Evolutionary conservation across 1,140 invertebrate genomes (phyloP), one percentile per base, ranked within the genome.

Genomic region (Drosophila pandora): DNA sequence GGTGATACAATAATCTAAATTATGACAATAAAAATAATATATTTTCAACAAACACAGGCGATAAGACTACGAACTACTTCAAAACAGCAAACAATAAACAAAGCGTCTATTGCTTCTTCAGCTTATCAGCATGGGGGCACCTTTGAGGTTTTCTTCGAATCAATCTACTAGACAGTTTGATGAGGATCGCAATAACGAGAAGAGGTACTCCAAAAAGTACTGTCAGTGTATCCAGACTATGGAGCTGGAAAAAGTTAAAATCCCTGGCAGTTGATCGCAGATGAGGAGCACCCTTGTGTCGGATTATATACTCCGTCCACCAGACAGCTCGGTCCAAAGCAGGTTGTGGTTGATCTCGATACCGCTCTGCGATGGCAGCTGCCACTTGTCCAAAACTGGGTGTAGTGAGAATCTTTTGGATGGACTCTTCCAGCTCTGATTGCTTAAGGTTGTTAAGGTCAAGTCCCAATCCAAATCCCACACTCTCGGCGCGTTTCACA

Each of bases 241-340:
- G 92, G 43, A 93, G 93, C 72, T 94, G 93, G 49, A 90, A 34
- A 13, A 65, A 83, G 57, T 49, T 83, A 9, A 91, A 50, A 49
- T 91, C 71, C 1, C 73, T 48, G 22, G 87, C 64, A 0, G 74
- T 17, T 1, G 79, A 62, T 0, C 81, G 64, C 61, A 92, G 58
- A 34, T 90, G 79, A 0, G 80, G 56, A 1, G 92, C 91, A 1
- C 92, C 91, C 25, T 90, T 83, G 58, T 94, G 92, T n/a, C 92
- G 92, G 0, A 94, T 92, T 0, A 96, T 93, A 65, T 96, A 94
- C 81, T 96, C 95, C 0, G 93, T 92, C 95, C 95, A 96, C 92
- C 94, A 96, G 0, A 95, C 92, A 0, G 95, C 95, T 0, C 93
- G 94, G 30, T 96, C 94, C 59, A 95, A 45, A 0, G 95, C 94